Evolutionary conservation across 1,140 invertebrate species (phyloP), one percentile per base, ranked within the genome.

Genomic region (Aleiodes sp.): DNA sequence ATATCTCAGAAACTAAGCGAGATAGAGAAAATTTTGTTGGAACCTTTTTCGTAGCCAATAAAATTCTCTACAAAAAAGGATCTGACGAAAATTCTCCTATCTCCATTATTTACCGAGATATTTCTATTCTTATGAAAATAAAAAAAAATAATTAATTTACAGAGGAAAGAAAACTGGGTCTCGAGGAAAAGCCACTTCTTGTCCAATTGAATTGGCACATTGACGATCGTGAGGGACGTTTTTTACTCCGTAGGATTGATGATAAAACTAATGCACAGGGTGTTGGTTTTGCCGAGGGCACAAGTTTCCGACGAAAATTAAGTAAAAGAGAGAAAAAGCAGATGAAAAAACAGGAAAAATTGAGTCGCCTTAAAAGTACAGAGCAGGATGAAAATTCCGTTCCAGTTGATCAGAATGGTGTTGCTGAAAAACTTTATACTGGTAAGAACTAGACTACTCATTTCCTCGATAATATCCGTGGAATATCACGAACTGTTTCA

Each of bases 151-250:
- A 35, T 35, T 10, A 35, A 6, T 41, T 28, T 19, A 78, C 82
- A 93, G 96, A 98, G 77, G 98, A 99, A 87, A 88, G 98, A 68
- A 91, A 93, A 74, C 87, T 99, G 71, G 91, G 91, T 62, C 89
- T 93, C 1, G 94, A 96, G 73, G 98, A 99, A 85, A 95, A 96
- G 77, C 98, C 98, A 0, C 87, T 99, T 33, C 87, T 98, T 56
- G 98, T 99, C n/a, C 98, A 99, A 86, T 89, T 99, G 29, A 98
- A 98, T 87, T 99, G 98, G 98, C 97, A 99, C 80, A 95, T 97
- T 43, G 97, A 99, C 84, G 97, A 99, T 82, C 88, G 97, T 24
- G 98, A 99, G 86, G 98, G 98, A 31, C 89, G 98, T 52, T 99
- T 99, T 87, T 88, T 99, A 60, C 88, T 99, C 4, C 92, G 95